Evolutionary conservation across 1,140 invertebrate genomes (phyloP), one percentile per base, ranked within the genome.

Genomic region (Triops cancriformis): DNA sequence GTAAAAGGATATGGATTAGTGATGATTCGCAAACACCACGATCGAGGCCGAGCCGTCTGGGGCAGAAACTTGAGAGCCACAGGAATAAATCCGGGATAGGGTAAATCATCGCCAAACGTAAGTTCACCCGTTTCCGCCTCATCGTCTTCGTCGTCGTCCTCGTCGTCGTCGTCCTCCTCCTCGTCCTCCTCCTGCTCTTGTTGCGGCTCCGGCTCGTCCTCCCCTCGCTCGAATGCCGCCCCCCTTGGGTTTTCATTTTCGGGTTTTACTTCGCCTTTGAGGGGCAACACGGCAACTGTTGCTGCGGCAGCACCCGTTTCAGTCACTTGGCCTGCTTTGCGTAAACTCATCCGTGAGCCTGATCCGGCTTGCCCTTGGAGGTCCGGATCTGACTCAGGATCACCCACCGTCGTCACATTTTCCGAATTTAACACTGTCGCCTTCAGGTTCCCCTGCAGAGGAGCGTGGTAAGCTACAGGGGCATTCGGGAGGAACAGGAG

Each of bases 1-100:
- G 51, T 37, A 90, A 97, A 97, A 97, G 95, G 95, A 97, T 97
- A 97, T 97, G 95, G 95, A 92, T 97, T 98, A 73, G 95, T 97
- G 86, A 98, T 97, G 85, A 97, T 92, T 81, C 90, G 91, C 80
- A 99, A 89, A 87, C 96, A 98, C 92, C 92, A 94, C 85, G 91
- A 94, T 83, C 96, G 89, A 41, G 95, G 91, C 76, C 89, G 86
- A 78, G 94, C 93, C 51, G 88, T 91, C 84, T 99, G 97, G 37
- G 92, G 91, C 79, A 99, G 87, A 82, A 94, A 96, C 80, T 90
- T 89, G 78, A 98, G 86, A 51, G 92, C 89, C 73, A 94, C 87
- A 41, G 93, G 90, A 23, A 92, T 90, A 85, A 97, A 97, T 72
- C 94, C 94, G 14, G 95, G 94, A 85, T 93, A 98, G 11, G 93